Evolutionary conservation across 2,113 vertebrate genomes (phyloP).

Genomic region (Callithrix jacchus): DNA sequence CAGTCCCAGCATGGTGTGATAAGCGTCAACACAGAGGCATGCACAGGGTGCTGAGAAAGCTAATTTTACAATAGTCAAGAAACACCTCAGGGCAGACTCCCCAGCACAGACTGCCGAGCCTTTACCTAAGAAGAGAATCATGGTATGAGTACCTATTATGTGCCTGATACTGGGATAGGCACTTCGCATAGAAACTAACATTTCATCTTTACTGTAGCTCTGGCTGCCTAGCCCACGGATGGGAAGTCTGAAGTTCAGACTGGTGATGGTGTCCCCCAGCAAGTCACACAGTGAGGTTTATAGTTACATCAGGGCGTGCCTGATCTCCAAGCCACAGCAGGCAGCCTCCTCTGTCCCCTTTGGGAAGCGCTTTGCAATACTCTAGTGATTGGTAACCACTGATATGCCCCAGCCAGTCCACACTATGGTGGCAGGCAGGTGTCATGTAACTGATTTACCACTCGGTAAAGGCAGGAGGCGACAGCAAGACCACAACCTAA

Average conservation of each 20-base stretch:
- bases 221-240: background rate
- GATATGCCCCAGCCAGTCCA: background rate
- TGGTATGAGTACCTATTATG: background rate
- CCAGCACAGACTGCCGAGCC: fast-evolving
- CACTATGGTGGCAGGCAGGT: background rate
- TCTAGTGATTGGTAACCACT: background rate
- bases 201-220: background rate
- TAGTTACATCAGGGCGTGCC: no score
- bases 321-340: background rate
- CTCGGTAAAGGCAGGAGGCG: background rate
- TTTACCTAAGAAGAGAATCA: background rate
- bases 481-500: slow-evolving; percentile 24
- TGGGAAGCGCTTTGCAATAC: background rate
- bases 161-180: background rate
- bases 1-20: fast-evolving
- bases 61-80: background rate
- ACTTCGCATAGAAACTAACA: background rate
- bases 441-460: background rate
- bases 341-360: background rate
- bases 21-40: background rate
- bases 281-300: background rate
- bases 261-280: fast-evolving
- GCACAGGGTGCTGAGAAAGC: background rate
- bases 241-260: background rate
- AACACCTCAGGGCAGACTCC: background rate